Evolutionary conservation across 2,888 invertebrate species (phyloP), one percentile per base, ranked within the genome.

Genomic region (Macroteleia sp.): DNA sequence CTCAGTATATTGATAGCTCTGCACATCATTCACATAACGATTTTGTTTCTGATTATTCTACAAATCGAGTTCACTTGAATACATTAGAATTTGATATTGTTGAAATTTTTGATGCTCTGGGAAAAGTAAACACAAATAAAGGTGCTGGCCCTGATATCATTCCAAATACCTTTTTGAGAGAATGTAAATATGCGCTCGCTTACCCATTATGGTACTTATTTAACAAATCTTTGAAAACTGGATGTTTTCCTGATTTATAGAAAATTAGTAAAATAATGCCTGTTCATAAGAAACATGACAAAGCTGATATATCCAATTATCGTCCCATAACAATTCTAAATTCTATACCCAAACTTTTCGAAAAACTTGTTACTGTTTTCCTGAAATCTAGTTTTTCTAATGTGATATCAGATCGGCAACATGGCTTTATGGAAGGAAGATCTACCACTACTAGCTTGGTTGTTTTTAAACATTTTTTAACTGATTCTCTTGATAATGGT

Each of bases 291-390:
- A 44, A 17, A 25, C 34, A 32, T n/a, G 17, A 46, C 17, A 62
- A 54, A 25, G 10, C 16, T 10, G 41, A 62, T 16, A 30, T 67
- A 2, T 19, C 16, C 0, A 76, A 69, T 14, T 66, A 62, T 20
- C 2, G 62, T n/a, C 69, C 67, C 2, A 71, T 76, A 0, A 61
- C 75, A 0, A 30, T 54, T 12, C 12, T 74, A 3, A 70, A 57
- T 22, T 3, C 39, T 0, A 59, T 74, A 2, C 64, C 70, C 0
- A 78, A 74, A 46, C 14, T n/a, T n/a, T n/a, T n/a, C n/a, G 32
- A 32, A 9, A 32, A 32, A 32, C n/a, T 36, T 4, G 36, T 36
- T 12, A 36, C 36, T 25, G 6, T 5, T 5, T 3, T 25, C 3
- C 6, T 25, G 25, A 5, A 3, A 5, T 25, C 3, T 25, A 3